Base-by-base conservation (phyloP, 2,888 invertebrate species). In the Platycheirus albimanus region DNA sequence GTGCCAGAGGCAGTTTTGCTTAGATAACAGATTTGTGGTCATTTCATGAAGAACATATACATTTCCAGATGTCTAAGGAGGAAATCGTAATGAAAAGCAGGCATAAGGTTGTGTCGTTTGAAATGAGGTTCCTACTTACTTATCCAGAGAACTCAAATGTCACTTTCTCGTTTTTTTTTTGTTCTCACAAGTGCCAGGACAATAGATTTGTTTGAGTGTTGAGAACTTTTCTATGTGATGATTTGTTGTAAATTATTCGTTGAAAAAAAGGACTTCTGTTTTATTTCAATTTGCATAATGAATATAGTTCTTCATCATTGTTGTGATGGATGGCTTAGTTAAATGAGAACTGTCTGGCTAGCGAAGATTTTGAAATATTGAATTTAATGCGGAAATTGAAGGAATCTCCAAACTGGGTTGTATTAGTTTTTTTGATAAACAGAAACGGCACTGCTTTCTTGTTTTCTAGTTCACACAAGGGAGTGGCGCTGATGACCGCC, bases 1-100 rank as follows among this genome's bases (percentile, higher is more conserved):
- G 1, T 30, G 20, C 43, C n/a, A 8, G 49, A 51, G 33, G 64
- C 24, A 47, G 13, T 70, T 70, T 70, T 69, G 63, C 58, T 71
- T 38, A 51, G 38, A 33, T 61, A 51, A 75, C 51, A 66, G 64
- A 71, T 64, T 58, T 76, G 64, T 61, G 52, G 58, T 38, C 38
- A 47, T 61, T 72, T 15, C 38, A 54, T 67, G 51, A 19, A 47
- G 20, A 24, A 19, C 15, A 24, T 7, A 45, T 6, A 41, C 13
- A 30, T 2, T 19, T 13, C n/a, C 45, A n/a, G n/a, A 13, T 52
- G 52, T 45, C 24, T 63, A 7, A 13, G 30, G 43, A 43, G 13
- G 33, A 54, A 33, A 20, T 30, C 33, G 11, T 56, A 33, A 54
- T 36, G 45, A 45, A 69, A 56, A 54, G 15, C 33, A 10, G 33